These are phyloP conservation scores for Pristionchus pacificus DNA, from an alignment of 1,140 invertebrate genomes.

Conservation along the genomic window DNA sequence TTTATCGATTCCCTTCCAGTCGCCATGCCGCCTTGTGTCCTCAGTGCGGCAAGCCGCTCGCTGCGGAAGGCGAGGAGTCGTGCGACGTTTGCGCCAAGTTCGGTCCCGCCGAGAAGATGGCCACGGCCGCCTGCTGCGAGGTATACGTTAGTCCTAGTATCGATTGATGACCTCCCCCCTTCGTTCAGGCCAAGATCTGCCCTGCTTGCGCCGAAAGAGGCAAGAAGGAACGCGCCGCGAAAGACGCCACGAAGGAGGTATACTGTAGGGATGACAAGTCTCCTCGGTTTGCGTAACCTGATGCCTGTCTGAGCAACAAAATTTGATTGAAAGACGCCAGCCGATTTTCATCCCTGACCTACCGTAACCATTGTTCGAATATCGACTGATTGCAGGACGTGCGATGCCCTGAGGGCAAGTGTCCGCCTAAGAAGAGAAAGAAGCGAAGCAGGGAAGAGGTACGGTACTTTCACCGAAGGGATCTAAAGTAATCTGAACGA, in stretches of 20 bases:
- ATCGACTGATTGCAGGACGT: slow-evolving; percentile 11
- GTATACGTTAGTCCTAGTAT: slow-evolving; percentile 3
- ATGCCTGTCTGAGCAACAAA: no score
- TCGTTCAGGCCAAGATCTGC: slow-evolving; percentile 25
- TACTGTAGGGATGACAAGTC: no score
- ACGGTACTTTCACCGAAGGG: no score
- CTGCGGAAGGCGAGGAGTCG: background rate
- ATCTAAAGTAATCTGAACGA: no score
- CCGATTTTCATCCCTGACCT: slow-evolving; percentile 7
- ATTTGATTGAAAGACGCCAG: slow-evolving; percentile 28
- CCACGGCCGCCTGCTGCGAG: slow-evolving; percentile 29
- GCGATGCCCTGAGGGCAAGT: slow-evolving; percentile 18
- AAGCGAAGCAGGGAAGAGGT: slow-evolving; percentile 18
- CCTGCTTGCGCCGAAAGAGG: slow-evolving; percentile 9
- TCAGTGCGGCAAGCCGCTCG: background rate
- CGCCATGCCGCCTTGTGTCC: background rate
- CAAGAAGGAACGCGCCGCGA: slow-evolving; percentile 17
- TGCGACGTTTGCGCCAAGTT: background rate
- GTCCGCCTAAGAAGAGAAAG: slow-evolving; percentile 17
- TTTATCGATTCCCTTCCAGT: background rate
- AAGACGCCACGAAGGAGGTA: no score
- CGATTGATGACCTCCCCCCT: slow-evolving; percentile 3
- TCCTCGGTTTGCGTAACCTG: no score
- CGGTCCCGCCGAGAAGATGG: slow-evolving; percentile 8
- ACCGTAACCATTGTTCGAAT: no score